Conservation (phyloP, 1,140 invertebrate species). For the Aphis gossypii region DNA sequence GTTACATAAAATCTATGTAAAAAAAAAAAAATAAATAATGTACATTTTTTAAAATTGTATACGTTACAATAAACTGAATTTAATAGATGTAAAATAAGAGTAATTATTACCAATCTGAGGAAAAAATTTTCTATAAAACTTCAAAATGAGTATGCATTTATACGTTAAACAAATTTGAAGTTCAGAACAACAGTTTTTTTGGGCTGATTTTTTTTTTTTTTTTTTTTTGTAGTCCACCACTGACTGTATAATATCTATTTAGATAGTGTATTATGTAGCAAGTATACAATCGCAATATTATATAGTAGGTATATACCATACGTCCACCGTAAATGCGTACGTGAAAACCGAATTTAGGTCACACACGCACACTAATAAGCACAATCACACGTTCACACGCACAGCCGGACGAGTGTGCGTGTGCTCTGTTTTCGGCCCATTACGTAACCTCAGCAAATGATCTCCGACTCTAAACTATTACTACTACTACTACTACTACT, state of each 20-base stretch:
- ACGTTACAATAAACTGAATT: too few relatives aligned
- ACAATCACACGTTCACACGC: background rate
- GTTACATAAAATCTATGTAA: too few relatives aligned
- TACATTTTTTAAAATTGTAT: too few relatives aligned
- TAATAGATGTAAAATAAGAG: too few relatives aligned
- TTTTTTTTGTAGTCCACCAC: too few relatives aligned
- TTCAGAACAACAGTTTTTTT: too few relatives aligned
- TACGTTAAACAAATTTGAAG: too few relatives aligned
- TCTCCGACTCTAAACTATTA: background rate
- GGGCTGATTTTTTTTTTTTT: too few relatives aligned
- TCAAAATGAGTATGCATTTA: too few relatives aligned
- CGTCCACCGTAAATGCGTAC: background rate
- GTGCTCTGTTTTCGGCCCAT: slow-evolving; percentile 49
- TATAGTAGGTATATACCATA: background rate
- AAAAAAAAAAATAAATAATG: too few relatives aligned
- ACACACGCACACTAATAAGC: background rate
- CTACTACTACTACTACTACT: background rate
- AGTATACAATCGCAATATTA: background rate
- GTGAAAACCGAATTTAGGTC: slow-evolving; percentile 7
- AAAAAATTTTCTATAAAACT: too few relatives aligned
- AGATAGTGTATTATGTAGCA: background rate
- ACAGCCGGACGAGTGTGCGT: background rate
- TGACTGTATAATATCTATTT: background rate
- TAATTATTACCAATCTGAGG: too few relatives aligned
- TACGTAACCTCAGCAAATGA: slow-evolving; percentile 16